Percentiles rank a stretch among this genome's conserved stretches.
Conservation (phyloP, 2,113 vertebrate species). For the Benitochromis conjunctus region DNA sequence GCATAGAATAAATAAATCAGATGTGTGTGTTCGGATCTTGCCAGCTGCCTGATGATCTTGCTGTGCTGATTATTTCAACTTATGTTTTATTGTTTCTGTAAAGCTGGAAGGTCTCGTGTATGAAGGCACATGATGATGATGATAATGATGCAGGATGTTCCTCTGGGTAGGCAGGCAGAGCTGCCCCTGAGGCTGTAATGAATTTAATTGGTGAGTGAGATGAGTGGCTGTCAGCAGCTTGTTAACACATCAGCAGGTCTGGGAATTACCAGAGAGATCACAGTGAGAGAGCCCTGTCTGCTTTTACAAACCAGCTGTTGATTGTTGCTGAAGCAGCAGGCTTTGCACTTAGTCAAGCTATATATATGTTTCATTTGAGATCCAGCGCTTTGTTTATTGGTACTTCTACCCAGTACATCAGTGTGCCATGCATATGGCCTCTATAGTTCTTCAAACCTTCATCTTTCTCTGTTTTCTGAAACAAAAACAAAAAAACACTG, state of each 20-base stretch:
- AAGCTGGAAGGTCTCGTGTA: neutral
- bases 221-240: constrained; percentile 17
- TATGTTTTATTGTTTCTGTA: neutral
- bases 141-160: neutral
- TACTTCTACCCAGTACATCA: neutral
- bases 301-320: neutral
- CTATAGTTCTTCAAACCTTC: accelerated
- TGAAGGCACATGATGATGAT: neutral
- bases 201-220: constrained; percentile 25
- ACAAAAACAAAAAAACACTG: too few relatives aligned
- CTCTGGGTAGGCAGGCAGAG: neutral
- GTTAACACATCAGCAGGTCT: constrained; percentile 18
- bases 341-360: neutral
- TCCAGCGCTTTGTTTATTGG: accelerated
- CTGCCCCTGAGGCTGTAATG: neutral
- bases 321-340: neutral
- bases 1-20: neutral
- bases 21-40: accelerated
- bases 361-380: neutral
- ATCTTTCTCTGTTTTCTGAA: too few relatives aligned
- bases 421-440: neutral
- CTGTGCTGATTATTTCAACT: neutral
- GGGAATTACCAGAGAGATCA: neutral
- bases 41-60: neutral
- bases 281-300: neutral